Evolutionary conservation across 2,888 invertebrate species (phyloP).

Genomic region (Allygus modestus): DNA sequence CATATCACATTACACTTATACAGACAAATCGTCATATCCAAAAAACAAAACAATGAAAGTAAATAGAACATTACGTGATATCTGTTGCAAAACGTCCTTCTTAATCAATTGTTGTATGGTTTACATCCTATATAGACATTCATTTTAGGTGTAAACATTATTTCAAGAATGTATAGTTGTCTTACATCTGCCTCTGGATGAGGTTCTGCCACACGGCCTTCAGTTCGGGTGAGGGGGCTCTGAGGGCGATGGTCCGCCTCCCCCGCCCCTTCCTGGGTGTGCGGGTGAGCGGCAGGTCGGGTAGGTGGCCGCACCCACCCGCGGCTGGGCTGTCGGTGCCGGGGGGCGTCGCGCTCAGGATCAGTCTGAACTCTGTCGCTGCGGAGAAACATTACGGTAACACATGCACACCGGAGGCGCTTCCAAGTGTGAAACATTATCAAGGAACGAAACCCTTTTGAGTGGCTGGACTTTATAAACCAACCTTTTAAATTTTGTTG

Average conservation of each 20-base stretch:
- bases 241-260: slow-evolving; percentile 83
- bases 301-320: slow-evolving; percentile 80
- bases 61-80: too few relatives aligned
- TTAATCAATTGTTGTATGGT: too few relatives aligned
- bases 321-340: slow-evolving; percentile 83
- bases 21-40: too few relatives aligned
- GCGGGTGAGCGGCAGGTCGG: slow-evolving; percentile 75
- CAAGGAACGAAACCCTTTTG: not conserved
- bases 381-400: slow-evolving; percentile 69
- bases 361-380: slow-evolving; percentile 92
- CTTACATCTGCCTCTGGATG: slow-evolving; percentile 92
- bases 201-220: slow-evolving; percentile 95
- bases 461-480: not conserved
- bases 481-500: too few relatives aligned
- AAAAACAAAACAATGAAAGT: too few relatives aligned
- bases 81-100: too few relatives aligned
- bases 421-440: not conserved
- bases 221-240: slow-evolving; percentile 89
- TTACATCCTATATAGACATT: too few relatives aligned
- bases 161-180: too few relatives aligned
- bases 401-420: too few relatives aligned
- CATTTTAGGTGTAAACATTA: too few relatives aligned
- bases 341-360: slow-evolving; percentile 77
- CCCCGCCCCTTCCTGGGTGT: slow-evolving; percentile 82
- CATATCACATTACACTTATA: too few relatives aligned